Base-by-base conservation (phyloP, 1,140 invertebrate species). In the Tetramorium simillimum region DNA sequence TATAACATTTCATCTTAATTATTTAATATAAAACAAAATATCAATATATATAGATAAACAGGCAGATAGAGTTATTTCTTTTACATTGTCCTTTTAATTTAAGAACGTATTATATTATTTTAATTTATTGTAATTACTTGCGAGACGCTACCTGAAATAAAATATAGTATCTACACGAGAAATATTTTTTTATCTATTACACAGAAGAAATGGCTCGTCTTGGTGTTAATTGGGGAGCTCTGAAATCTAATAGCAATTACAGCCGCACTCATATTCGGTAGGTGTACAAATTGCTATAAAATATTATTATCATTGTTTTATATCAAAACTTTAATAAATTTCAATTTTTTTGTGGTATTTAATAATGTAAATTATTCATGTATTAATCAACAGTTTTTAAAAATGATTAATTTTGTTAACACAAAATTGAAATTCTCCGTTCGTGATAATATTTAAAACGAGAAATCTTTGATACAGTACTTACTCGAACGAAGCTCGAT, bases 161-260 rank as follows among this genome's bases (percentile, higher is more conserved):
- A 51, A 65, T 14, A 10, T 14, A 10, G 16, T 51, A 37, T 67
- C 5, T 67, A 40, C 0, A 58, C 6, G 10, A 0, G 33, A 49
- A 86, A 75, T 90, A 87, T 86, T 89, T 84, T 90, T 89, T 40
- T 82, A 81, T 89, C 70, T 37, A 60, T 78, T 92, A 86, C 92
- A 10, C 85, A 97, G 97, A 97, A 94, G 97, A 97, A 95, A 95
- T 97, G 90, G 96, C 96, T 21, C 95, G 96, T 88, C 94, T 97
- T 85, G 95, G 95, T 86, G 95, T 95, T 70, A 95, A 95, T 69
- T 96, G 96, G 96, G 95, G 95, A 49, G 87, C 90, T 14, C 37
- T 89, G 12, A 93, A 93, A 76, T 63, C 73, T 49, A 84, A 10
- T 80, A 40, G 65, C 28, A 85, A 80, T 60, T 70, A 88, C 40